Base-by-base conservation (phyloP, 2,113 vertebrate species). In the Cheirogaleus medius region DNA sequence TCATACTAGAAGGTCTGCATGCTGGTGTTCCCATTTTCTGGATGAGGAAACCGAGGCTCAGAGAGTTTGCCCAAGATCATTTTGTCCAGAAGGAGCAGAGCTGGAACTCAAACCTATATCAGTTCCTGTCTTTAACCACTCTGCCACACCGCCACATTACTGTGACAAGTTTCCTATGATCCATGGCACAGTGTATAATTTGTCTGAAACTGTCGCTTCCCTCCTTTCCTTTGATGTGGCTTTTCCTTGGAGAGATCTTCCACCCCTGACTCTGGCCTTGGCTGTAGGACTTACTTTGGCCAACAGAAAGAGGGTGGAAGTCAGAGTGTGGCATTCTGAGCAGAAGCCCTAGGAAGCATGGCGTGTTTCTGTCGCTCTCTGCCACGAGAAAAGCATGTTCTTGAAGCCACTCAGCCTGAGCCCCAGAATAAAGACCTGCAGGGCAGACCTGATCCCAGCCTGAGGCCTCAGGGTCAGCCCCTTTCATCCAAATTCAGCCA, bases 101-200 rank as follows among this genome's bases (percentile, higher is more conserved):
- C 18, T 21, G 54, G 76, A 29, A 56, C 37, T 21, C 54, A 49
- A 64, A 66, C 10, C 44, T 39, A 1, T 4, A 3, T 47, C 49
- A 0, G 1, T 39, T 21, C 47, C 6, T 20, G 25, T 29, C 58
- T 92, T 44, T 37, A 58, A 8, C 20, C 18, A 23, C 37, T 6
- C 0, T 29, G 14, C 11, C 37, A 0, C 5, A 27, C 11, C 6
- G 76, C 18, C 64, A 12, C 23, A 0, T 34, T 15, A 63, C 63
- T 20, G 32, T 39, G 66, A 73, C 17, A 54, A 66, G 44, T 5
- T 3, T 32, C 42, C 10, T 8, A 4, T 4, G 14, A 11, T 32
- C 44, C 1, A 0, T 7, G 23, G 42, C 10, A n/a, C 13, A 49
- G 13, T 29, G 6, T 23, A 7, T 27, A 54, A n/a, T 8, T 42